Evolutionary conservation across 2,113 vertebrate species (phyloP), one percentile per base, ranked within the genome.

Genomic region (Plectropomus leopardus): DNA sequence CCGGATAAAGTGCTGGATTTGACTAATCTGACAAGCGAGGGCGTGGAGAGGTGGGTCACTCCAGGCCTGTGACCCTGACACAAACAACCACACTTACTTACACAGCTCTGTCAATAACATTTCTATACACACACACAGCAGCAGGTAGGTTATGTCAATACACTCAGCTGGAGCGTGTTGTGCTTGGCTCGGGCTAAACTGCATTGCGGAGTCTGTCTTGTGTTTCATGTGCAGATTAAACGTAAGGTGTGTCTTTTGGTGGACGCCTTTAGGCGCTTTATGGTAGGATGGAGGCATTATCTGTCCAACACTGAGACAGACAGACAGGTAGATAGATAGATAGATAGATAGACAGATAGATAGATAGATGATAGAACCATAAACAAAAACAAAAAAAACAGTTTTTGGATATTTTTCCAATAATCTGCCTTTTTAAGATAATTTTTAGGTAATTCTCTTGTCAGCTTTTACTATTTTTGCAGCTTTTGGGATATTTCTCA

Each of bases 1-100:
- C 40, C 13, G n/a, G 84, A 92, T 94, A 90, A 93, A 26, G 71
- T 76, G 71, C 57, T 71, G 78, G 86, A 90, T 91, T 89, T 88
- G 70, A 74, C 80, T 93, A 92, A 93, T 90, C 86, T 93, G 87
- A 89, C 63, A 82, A 75, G 59, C 1, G 16, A 60, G 72, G 79
- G 53, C 0, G 6, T 47, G 36, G 55, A 57, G 73, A 79, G 74
- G 45, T 60, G 74, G 83, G 91, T 86, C 79, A 88, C 36, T 8
- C 60, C 75, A 36, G 50, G 73, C 42, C 86, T 50, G 44, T 70
- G 80, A 87, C 51, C 32, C 45, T 67, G 70, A 21, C 9, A 17
- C 82, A 69, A 50, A 57, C 42, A 75, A 44, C 86, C 78, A 80
- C 60, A 53, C 45, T n/a, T 32, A 54, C 45, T 74, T 47, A 50